These are phyloP conservation scores for Hoplodrina ambigua DNA, from an alignment of 2,888 invertebrate genomes.

Conservation along the genomic window DNA sequence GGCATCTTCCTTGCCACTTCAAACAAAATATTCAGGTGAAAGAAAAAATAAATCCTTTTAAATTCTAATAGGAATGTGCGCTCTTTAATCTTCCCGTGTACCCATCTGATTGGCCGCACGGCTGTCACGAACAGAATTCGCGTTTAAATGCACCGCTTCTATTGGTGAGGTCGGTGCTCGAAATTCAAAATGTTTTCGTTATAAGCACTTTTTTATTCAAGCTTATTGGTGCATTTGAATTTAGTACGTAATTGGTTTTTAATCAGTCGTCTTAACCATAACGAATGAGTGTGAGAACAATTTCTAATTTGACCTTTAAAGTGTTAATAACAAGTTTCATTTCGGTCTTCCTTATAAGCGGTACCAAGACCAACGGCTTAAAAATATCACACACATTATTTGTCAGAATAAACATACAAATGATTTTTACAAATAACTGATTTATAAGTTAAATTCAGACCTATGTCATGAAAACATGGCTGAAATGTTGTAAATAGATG, in stretches of 20 bases:
- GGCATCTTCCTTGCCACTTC: conserved; percentile 46
- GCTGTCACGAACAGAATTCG: conserved; percentile 87
- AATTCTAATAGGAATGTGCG: conserved; percentile 81
- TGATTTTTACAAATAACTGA: too few relatives aligned
- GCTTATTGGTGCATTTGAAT: conserved; percentile 76
- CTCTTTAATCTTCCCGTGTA: conserved; percentile 81
- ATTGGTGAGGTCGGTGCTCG: conserved; percentile 78
- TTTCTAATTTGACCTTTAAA: conserved; percentile 62
- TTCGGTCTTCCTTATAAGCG: conserved; percentile 12
- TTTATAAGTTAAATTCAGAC: too few relatives aligned
- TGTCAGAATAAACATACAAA: too few relatives aligned
- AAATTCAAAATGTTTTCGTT: conserved; percentile 77
- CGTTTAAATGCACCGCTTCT: conserved; percentile 84
- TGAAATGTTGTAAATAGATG: too few relatives aligned
- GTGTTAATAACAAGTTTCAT: conserved; percentile 41
- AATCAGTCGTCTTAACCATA: conserved; percentile 53
- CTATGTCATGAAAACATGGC: too few relatives aligned
- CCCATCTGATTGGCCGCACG: conserved; percentile 86
- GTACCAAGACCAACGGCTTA: background rate
- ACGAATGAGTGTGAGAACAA: conserved; percentile 35
- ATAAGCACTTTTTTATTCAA: conserved; percentile 70
- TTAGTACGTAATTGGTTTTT: conserved; percentile 75
- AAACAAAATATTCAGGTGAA: conserved; percentile 60
- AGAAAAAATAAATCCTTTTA: conserved; percentile 74
- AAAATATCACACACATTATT: too few relatives aligned